These are phyloP conservation scores for Perca fluviatilis DNA, from an alignment of 2,113 vertebrate species.

Conservation along the genomic window DNA sequence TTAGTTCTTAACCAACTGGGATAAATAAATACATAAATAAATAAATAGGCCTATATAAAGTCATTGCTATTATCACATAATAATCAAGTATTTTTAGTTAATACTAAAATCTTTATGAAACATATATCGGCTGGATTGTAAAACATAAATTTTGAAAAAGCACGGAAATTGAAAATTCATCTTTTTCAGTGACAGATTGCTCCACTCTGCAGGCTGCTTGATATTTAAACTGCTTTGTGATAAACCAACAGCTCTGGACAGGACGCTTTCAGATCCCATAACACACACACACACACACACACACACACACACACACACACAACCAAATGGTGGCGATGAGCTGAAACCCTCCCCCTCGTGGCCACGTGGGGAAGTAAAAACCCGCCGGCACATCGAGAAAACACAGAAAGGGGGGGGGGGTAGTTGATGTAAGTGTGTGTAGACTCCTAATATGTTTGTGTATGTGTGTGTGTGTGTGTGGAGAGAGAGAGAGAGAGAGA, in stretches of 20 bases:
- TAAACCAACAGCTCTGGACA: constrained; percentile 21
- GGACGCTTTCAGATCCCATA: constrained; percentile 15
- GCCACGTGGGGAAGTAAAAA: constrained; percentile 15
- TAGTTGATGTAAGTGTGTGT: not conserved
- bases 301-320: not conserved
- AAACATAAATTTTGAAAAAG: not conserved
- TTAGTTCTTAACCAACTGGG: not conserved
- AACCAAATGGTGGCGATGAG: not conserved
- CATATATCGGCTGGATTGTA: not conserved
- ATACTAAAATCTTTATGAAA: not conserved
- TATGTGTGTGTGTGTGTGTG: not conserved
- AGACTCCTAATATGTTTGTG: not conserved
- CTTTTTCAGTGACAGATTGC: constrained; percentile 12
- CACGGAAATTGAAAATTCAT: not conserved
- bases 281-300: constrained; percentile 5
- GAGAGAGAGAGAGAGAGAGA: not conserved
- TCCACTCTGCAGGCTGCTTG: constrained; percentile 17
- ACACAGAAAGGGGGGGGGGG: not conserved
- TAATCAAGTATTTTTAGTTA: not conserved
- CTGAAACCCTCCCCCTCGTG: constrained; percentile 68
- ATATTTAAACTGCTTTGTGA: constrained; percentile 40
- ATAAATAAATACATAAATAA: not conserved
- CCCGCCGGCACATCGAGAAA: not conserved
- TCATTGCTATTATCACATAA: not conserved
- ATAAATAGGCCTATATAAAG: too few species aligned